Evolutionary conservation across 2,797 vertebrate species (phyloP).

Genomic region (Karalla daura): DNA sequence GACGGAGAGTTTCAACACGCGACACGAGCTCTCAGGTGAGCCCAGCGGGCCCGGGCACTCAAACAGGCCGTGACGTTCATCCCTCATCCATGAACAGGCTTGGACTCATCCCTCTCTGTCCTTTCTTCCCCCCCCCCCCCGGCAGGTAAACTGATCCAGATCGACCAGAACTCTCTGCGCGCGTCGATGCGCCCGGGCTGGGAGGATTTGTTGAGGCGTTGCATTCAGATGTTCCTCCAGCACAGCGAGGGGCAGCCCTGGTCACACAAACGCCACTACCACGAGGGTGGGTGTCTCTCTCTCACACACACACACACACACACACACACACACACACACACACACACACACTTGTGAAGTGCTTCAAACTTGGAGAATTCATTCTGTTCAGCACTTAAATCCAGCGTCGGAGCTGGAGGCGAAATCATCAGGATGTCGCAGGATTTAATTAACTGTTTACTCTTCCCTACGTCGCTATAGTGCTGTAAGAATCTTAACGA

Average conservation of each 20-base stretch:
- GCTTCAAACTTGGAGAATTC: slow-evolving; percentile 1
- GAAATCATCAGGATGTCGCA: neutral
- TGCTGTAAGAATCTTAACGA: slow-evolving; percentile 16
- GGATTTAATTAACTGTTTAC: slow-evolving; percentile 8
- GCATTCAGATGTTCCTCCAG: slow-evolving; percentile 97
- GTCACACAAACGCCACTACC: slow-evolving; percentile 96
- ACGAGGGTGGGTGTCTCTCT: slow-evolving; percentile 86
- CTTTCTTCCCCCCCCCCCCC: neutral
- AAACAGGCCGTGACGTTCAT: neutral
- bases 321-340: slow-evolving; percentile 8
- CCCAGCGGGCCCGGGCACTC: slow-evolving; percentile 28
- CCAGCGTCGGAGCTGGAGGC: neutral
- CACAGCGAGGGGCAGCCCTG: slow-evolving; percentile 94
- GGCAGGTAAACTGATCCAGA: slow-evolving; percentile 96
- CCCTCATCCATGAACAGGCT: slow-evolving; percentile 13
- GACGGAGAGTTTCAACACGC: slow-evolving; percentile 94
- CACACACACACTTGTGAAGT: neutral
- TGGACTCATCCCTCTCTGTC: slow-evolving; percentile 11
- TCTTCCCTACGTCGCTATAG: neutral
- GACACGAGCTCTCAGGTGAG: slow-evolving; percentile 96
- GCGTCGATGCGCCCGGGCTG: slow-evolving; percentile 97
- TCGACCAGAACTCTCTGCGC: slow-evolving; percentile 92
- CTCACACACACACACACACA: slow-evolving; percentile 7
- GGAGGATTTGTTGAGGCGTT: slow-evolving; percentile 94
- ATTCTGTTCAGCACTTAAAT: neutral